Evolutionary conservation across 2,797 vertebrate species (phyloP).

Genomic region (Todus mexicanus): DNA sequence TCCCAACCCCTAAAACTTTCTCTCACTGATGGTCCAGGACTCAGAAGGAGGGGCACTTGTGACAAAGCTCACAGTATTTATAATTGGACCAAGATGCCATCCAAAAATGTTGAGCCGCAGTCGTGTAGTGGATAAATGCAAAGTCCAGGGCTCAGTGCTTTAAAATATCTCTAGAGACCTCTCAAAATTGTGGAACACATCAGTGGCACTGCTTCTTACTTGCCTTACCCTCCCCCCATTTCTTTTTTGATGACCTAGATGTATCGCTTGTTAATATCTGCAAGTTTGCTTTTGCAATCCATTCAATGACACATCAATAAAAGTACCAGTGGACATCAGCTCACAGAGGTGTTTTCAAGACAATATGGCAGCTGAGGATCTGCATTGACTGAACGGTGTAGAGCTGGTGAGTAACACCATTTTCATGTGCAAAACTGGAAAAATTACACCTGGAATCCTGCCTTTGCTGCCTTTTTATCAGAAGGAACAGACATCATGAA

Average conservation of each 20-base stretch:
- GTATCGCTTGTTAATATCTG: not conserved
- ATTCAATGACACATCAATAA: not conserved
- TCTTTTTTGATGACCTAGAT: not conserved
- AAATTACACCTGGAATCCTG: slow-evolving; percentile 1
- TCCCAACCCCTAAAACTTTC: not conserved
- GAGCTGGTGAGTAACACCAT: not conserved
- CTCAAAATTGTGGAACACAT: not conserved
- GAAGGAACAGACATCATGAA: not conserved
- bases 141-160: not conserved
- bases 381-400: fast-evolving
- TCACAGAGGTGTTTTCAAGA: not conserved
- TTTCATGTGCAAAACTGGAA: not conserved
- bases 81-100: not conserved
- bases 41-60: not conserved
- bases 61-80: not conserved
- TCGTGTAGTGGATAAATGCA: not conserved
- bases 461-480: not conserved
- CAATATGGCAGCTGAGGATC: not conserved
- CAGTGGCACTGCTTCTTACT: not conserved
- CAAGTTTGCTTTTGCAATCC: not conserved
- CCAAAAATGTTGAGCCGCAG: not conserved
- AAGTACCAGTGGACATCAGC: not conserved
- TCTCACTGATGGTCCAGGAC: not conserved
- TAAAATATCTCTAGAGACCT: not conserved
- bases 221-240: not conserved